Percentiles rank a stretch among this genome's conserved stretches.
Evolutionary conservation across 2,797 vertebrate genomes (phyloP).

Genomic region (Jordanella pulchra): DNA sequence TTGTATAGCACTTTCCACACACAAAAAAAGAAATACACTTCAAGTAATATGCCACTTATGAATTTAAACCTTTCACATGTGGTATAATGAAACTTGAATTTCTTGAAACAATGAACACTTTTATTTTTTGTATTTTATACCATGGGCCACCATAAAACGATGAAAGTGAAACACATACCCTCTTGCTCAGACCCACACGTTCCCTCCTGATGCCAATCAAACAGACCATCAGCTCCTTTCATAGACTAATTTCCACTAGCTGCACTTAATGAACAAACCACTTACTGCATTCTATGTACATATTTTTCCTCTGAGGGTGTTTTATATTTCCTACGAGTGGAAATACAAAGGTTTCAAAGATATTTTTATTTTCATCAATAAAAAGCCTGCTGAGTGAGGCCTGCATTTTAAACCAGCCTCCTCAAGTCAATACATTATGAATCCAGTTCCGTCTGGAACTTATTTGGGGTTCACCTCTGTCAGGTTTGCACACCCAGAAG

Average conservation of each 20-base stretch:
- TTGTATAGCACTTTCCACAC: neutral
- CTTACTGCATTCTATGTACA: too few relatives aligned
- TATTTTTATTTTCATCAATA: neutral
- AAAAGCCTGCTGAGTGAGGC: neutral
- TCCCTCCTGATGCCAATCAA: too few relatives aligned
- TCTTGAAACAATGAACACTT: neutral
- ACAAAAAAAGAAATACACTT: constrained; percentile 6
- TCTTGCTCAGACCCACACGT: too few relatives aligned
- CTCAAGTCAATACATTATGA: neutral
- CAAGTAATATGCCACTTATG: neutral
- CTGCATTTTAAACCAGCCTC: neutral
- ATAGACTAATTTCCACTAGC: too few relatives aligned
- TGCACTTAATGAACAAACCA: too few relatives aligned
- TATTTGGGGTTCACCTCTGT: neutral
- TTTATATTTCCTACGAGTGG: too few relatives aligned
- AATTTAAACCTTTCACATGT: neutral
- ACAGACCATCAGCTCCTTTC: too few relatives aligned
- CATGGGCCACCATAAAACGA: neutral
- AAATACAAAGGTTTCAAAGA: neutral
- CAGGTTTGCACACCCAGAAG: neutral
- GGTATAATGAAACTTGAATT: neutral
- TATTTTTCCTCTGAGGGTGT: too few relatives aligned
- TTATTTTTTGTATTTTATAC: neutral
- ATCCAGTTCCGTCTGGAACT: neutral
- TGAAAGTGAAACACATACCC: neutral